phyloP scores from a whole-genome alignment of 2,888 invertebrate species.

The Allolobophora icterica region DNA sequence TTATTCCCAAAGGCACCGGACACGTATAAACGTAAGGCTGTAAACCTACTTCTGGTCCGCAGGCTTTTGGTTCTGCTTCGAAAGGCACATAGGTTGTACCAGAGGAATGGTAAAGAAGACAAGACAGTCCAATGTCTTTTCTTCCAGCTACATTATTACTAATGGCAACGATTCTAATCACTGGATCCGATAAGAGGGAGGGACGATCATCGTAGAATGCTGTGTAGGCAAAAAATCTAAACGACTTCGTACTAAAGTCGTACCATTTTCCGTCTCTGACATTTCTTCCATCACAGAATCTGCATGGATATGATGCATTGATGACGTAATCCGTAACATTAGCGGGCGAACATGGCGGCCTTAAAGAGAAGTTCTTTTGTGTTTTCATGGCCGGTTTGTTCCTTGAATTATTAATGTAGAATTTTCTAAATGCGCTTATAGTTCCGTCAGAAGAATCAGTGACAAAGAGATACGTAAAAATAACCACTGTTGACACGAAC shows the following conservation, averaged over 20 bases:
- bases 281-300: neutral
- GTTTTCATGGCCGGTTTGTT: neutral
- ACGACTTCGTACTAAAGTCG: conserved; percentile 28
- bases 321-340: neutral
- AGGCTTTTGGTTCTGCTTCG: neutral
- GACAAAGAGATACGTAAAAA: neutral
- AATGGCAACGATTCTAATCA: conserved; percentile 34
- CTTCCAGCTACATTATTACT: neutral
- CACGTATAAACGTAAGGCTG: conserved; percentile 3
- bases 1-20: neutral
- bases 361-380: neutral
- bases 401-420: neutral
- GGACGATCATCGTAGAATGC: conserved; percentile 35
- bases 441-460: neutral
- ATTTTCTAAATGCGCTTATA: neutral
- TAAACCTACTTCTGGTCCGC: neutral
- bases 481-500: neutral
- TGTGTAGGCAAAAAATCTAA: conserved; percentile 34
- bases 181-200: conserved; percentile 33
- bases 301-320: conserved; percentile 7
- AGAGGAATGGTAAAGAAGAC: neutral
- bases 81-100: neutral
- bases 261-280: conserved; percentile 33
- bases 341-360: neutral
- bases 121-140: neutral